Percentiles rank a stretch among this genome's conserved stretches.
Conservation (phyloP, 2,797 vertebrate species). For the Aulostomus chinensis region DNA sequence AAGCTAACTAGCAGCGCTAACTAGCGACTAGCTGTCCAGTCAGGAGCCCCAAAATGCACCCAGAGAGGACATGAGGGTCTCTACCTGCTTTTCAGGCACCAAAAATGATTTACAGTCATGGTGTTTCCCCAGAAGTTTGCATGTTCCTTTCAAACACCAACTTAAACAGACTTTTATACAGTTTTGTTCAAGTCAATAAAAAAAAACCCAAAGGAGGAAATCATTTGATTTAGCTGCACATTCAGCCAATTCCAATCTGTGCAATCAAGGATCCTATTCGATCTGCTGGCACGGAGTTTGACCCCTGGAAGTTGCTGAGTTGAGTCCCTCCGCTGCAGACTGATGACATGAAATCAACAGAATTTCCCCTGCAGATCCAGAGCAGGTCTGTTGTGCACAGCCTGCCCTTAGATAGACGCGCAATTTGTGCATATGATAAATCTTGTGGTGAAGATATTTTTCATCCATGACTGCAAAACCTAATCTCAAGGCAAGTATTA, state of each 20-base stretch:
- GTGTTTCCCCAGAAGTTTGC: too few species aligned
- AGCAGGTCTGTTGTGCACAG: constrained; percentile 1
- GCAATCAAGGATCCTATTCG: constrained; percentile 53
- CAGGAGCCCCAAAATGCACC: too few species aligned
- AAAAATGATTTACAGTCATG: too few species aligned
- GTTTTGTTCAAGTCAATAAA: constrained; percentile 14
- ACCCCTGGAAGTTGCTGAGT: constrained; percentile 29
- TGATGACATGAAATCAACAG: constrained; percentile 46
- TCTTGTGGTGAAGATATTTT: constrained; percentile 20
- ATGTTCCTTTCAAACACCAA: not conserved
- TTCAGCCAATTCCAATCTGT: constrained; percentile 39
- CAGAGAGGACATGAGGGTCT: too few species aligned
- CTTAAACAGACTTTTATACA: not conserved
- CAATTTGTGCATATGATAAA: constrained; percentile 35
- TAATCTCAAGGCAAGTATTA: constrained; percentile 64
- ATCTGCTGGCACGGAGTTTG: constrained; percentile 40
- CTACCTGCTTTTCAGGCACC: too few species aligned
- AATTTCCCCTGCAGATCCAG: constrained; percentile 5
- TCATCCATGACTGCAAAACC: constrained; percentile 59
- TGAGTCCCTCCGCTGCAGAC: constrained; percentile 2
- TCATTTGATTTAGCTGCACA: constrained; percentile 43
- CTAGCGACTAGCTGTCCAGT: too few species aligned
- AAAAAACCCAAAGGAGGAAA: constrained; percentile 20
- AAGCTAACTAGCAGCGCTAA: too few species aligned
- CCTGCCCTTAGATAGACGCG: constrained; percentile 11